A percentile compares a stretch with the other conserved stretches of the same genome.
Conservation (phyloP, 2,797 vertebrate genomes). For the Anguilla megastoma region DNA sequence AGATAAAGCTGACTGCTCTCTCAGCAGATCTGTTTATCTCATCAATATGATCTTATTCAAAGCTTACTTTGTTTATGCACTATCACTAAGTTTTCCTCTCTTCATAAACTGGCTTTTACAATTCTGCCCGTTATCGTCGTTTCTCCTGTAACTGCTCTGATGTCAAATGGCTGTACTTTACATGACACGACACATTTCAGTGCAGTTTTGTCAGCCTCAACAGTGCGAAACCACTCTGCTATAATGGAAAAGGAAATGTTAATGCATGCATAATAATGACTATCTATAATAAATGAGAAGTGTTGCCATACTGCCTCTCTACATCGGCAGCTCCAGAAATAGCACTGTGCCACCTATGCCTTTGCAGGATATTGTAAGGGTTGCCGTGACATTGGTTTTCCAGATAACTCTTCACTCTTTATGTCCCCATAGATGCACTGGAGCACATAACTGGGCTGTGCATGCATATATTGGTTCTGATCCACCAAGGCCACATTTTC, state of each 20-base stretch:
- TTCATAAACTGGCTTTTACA: neutral
- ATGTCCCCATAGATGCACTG: neutral
- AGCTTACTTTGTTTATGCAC: neutral
- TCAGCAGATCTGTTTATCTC: constrained; percentile 30
- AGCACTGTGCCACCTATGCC: neutral
- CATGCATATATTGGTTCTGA: neutral
- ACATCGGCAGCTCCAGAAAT: constrained; percentile 22
- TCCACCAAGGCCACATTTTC: neutral
- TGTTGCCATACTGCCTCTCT: neutral
- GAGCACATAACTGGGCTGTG: neutral
- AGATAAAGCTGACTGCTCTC: constrained; percentile 18
- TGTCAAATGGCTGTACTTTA: constrained; percentile 12
- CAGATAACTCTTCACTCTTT: neutral
- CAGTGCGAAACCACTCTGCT: neutral
- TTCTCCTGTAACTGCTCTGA: neutral
- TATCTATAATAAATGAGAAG: constrained; percentile 16
- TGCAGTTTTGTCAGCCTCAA: neutral
- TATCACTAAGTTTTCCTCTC: neutral
- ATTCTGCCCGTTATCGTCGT: neutral
- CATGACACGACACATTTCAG: constrained; percentile 23
- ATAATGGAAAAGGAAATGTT: constrained; percentile 5
- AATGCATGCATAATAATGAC: constrained; percentile 16
- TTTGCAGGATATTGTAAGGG: neutral
- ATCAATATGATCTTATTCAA: neutral
- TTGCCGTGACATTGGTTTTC: neutral